phyloP scores from a whole-genome alignment of 2,888 invertebrate genomes.

The Calameuta pallipes region DNA sequence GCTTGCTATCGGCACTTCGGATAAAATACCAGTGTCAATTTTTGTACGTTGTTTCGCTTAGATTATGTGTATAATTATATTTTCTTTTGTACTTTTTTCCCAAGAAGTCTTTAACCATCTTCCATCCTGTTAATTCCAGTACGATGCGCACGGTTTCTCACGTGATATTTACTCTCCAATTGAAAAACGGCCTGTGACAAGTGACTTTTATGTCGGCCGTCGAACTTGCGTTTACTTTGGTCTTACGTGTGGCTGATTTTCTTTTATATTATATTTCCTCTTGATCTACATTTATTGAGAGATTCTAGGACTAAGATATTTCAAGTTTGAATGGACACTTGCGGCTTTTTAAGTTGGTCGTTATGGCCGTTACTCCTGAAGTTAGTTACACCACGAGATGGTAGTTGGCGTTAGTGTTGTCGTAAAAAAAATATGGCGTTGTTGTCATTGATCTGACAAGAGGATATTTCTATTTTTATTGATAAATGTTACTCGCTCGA shows the following conservation, averaged over 20 bases:
- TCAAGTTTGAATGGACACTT: not conserved
- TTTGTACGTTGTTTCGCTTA: slow-evolving; percentile 1
- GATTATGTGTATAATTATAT: not conserved
- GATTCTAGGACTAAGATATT: not conserved
- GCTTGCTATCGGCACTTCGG: slow-evolving; percentile 2
- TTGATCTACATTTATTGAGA: not conserved
- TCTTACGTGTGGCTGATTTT: not conserved
- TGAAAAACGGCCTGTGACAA: not conserved
- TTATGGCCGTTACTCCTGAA: not conserved
- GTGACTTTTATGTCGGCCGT: not conserved
- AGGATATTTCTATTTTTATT: not conserved
- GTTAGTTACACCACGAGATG: not conserved
- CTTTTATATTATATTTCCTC: not conserved
- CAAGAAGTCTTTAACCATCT: not conserved
- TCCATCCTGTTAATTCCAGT: not conserved
- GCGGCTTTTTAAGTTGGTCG: not conserved
- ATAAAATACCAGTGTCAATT: not conserved
- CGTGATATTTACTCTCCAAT: not conserved
- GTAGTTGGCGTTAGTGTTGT: not conserved
- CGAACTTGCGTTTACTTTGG: not conserved
- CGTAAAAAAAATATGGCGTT: not conserved
- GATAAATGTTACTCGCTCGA: not conserved
- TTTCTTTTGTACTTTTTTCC: not conserved
- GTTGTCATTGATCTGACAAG: not conserved
- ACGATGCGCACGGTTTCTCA: not conserved